Evolutionary conservation across 2,888 invertebrate genomes (phyloP).

Genomic region (Tortrix viridana): DNA sequence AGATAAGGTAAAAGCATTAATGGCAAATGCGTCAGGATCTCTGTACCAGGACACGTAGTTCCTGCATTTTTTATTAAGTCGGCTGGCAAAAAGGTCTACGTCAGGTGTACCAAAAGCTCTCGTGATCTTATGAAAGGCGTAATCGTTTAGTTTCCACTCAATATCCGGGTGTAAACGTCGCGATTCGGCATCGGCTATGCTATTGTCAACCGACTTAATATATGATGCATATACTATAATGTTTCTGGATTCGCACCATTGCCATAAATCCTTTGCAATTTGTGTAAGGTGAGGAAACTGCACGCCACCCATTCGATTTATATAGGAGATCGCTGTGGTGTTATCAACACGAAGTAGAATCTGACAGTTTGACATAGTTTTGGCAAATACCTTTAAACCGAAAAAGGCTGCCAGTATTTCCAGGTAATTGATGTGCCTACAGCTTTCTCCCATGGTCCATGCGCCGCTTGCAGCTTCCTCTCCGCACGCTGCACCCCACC

Average conservation of each 20-base stretch:
- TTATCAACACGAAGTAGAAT: constrained; percentile 40
- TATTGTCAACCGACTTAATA: constrained; percentile 22
- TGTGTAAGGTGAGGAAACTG: no score
- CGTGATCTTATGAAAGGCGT: constrained; percentile 19
- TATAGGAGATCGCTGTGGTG: constrained; percentile 40
- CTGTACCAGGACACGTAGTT: constrained; percentile 33
- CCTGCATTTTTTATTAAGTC: constrained; percentile 26
- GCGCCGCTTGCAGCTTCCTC: constrained; percentile 19
- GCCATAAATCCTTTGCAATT: no score
- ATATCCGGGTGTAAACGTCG: constrained; percentile 33
- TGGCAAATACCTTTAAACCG: constrained; percentile 28
- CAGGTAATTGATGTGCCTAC: constrained; percentile 24
- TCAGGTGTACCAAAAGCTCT: constrained; percentile 11
- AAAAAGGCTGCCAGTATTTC: constrained; percentile 25
- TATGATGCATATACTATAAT: constrained; percentile 25
- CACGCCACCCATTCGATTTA: no score
- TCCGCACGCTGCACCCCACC: constrained; percentile 24
- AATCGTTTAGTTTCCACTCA: constrained; percentile 37
- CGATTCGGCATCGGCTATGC: constrained; percentile 36
- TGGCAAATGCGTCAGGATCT: constrained; percentile 27
- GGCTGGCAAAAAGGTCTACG: constrained; percentile 24
- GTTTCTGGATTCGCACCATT: constrained; percentile 37
- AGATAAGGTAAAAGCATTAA: constrained; percentile 29
- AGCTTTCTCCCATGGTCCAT: constrained; percentile 6
- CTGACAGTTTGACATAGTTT: constrained; percentile 20